These are phyloP conservation scores for Dromiciops gliroides DNA, from an alignment of 2,113 vertebrate species.

Conservation along the genomic window DNA sequence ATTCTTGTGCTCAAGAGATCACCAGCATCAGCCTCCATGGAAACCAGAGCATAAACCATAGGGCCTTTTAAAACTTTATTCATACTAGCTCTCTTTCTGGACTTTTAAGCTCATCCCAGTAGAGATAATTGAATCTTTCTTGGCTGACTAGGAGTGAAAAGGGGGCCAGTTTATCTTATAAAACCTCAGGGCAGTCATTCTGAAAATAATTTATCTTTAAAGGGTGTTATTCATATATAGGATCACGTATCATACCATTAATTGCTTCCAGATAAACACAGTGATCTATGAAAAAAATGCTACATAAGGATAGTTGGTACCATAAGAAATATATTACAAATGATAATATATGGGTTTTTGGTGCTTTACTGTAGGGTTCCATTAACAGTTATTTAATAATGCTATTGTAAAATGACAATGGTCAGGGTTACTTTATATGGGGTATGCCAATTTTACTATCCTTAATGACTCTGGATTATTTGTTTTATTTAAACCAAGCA, in stretches of 20 bases:
- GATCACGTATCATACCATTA: background rate
- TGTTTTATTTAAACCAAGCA: conserved; percentile 34
- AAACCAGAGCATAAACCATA: background rate
- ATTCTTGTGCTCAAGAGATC: background rate
- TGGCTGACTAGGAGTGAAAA: background rate
- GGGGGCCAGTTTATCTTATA: background rate
- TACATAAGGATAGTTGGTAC: background rate
- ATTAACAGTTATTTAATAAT: background rate
- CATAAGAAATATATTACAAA: background rate
- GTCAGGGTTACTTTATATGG: background rate
- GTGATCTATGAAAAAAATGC: background rate
- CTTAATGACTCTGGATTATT: background rate
- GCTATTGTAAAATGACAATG: background rate
- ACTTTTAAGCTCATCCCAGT: background rate
- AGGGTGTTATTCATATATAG: background rate
- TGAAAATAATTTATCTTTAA: background rate
- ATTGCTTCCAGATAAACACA: background rate
- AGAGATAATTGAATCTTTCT: background rate
- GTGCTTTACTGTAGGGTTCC: background rate
- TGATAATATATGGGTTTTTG: background rate
- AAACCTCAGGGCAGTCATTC: background rate
- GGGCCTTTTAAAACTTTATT: background rate
- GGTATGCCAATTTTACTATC: background rate
- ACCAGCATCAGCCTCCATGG: background rate
- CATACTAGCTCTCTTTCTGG: background rate